Base-by-base conservation (phyloP, 2,797 vertebrate genomes). In the Bucorvus abyssinicus region DNA sequence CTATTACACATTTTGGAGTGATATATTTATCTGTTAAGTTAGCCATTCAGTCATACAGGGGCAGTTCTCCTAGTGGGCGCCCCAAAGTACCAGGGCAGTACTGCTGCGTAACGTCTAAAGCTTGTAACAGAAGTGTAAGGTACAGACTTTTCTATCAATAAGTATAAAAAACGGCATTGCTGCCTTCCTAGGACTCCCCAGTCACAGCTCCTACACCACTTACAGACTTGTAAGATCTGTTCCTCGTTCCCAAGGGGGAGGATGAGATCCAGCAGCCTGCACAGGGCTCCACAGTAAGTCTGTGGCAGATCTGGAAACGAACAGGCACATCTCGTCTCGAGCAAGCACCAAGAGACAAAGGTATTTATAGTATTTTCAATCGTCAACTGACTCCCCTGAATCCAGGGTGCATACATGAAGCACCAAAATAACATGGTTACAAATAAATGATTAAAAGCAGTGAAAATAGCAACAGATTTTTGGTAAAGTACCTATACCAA, bases 41-140 rank as follows among this genome's bases (percentile, higher is more conserved):
- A 63, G 36, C 42, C 1, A 0, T 15, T 27, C 19, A 4, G 40
- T 19, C 19, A 14, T 22, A 71, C 1, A 57, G 29, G 29, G 26
- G 49, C 8, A 19, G 42, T 12, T 83, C 53, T 77, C 47, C 16
- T 2, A 36, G 32, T 2, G 7, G 32, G n/a, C 42, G 77, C 8
- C n/a, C 22, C 0, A 0, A 86, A 65, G 42, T 2, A 36, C 45
- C 30, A 21, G 0, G 0, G 38, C 42, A 23, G 34, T 6, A 55
- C 53, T 36, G 65, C 57, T 38, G 44, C 20, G 1, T 3, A 15
- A 10, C 24, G 15, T 0, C 67, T 44, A 17, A 32, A n/a, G 38
- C 63, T 64, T 10, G 0, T 9, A 45, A 36, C 8, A 26, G 2
- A 50, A 59, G 9, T 1, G 22, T 24, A 52, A 80, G 18, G 14